phyloP scores from a whole-genome alignment of 2,888 invertebrate genomes.

The Pristionchus maxplancki region DNA sequence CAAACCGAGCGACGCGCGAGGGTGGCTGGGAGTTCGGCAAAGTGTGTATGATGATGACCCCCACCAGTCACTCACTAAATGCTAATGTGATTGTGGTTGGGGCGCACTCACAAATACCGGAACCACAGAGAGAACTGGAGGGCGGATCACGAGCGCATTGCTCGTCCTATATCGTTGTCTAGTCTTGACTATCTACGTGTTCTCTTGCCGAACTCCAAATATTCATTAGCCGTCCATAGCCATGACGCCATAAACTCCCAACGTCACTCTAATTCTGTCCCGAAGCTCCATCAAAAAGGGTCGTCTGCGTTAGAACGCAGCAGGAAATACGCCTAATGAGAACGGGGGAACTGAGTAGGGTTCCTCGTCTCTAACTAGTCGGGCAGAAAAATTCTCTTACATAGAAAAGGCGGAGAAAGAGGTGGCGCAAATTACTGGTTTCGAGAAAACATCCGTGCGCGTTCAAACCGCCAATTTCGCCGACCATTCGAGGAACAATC shows the following conservation, averaged over 20 bases:
- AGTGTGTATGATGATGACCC: neutral
- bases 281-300: neutral
- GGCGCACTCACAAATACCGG: neutral
- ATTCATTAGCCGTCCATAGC: neutral
- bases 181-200: neutral
- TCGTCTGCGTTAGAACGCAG: neutral
- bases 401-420: neutral
- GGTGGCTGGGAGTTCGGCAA: neutral
- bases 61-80: neutral
- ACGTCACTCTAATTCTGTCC: neutral
- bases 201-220: neutral
- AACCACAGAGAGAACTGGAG: neutral
- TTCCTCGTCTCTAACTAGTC: neutral
- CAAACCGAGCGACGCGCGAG: no score
- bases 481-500: neutral
- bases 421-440: neutral
- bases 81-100: neutral
- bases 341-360: neutral
- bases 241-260: neutral
- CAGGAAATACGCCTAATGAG: neutral
- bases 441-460: neutral
- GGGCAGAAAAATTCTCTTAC: neutral
- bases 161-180: neutral
- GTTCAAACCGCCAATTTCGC: slow-evolving; percentile 3
- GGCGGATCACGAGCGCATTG: neutral